These are phyloP conservation scores for Pandemis cinnamomeana DNA, from an alignment of 2,888 invertebrate species.

Conservation along the genomic window DNA sequence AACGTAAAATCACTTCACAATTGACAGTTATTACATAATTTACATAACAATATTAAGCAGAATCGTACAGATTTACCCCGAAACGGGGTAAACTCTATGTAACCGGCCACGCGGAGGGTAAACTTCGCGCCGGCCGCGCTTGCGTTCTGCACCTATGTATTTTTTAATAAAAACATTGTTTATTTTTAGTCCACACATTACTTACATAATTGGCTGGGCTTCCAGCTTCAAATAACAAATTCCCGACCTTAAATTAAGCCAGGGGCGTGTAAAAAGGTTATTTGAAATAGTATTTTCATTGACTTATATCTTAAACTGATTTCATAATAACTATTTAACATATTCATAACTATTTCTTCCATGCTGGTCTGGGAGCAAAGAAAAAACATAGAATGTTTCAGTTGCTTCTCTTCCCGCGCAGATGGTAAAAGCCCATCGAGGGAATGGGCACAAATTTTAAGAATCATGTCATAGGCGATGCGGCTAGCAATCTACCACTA, in stretches of 20 bases:
- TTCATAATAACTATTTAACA: no score
- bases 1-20: no score
- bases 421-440: no score
- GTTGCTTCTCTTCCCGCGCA: no score
- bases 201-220: slow-evolving; percentile 14
- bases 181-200: slow-evolving; percentile 46
- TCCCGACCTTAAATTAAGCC: neutral
- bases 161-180: slow-evolving; percentile 50
- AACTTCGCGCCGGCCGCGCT: slow-evolving; percentile 47
- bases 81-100: slow-evolving; percentile 36
- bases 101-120: slow-evolving; percentile 47
- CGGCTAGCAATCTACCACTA: no score
- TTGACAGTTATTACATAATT: no score
- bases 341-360: no score
- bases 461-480: no score
- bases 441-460: no score
- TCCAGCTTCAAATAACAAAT: neutral
- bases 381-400: no score
- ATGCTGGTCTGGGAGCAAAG: no score
- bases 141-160: slow-evolving; percentile 52
- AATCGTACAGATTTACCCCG: slow-evolving; percentile 25
- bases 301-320: no score
- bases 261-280: neutral
- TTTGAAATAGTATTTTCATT: neutral
- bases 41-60: neutral